Base-by-base conservation (phyloP, 2,113 vertebrate species). In the Porphyrio hochstetteri region DNA sequence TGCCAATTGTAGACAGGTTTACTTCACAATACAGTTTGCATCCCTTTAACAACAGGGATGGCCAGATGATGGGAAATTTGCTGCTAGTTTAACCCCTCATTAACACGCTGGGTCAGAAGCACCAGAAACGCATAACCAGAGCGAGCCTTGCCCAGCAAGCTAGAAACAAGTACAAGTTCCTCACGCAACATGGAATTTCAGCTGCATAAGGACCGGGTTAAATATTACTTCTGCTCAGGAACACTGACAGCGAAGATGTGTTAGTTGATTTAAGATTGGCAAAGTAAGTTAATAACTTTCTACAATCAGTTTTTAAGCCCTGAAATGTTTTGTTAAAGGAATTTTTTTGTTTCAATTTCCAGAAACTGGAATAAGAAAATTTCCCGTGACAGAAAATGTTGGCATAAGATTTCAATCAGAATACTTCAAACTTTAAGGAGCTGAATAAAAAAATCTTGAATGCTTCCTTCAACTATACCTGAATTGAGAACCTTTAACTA, bases 61-160 rank as follows among this genome's bases (percentile, higher is more conserved):
- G 50, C 28, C 68, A 82, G 42, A 48, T 28, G 40, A 96, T 79
- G 44, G 75, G 61, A 82, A 69, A 80, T 53, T 69, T 89, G 48
- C 38, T 88, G 48, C 44, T 76, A 61, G 33, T 86, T 96, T 90
- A 94, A 94, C 69, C 48, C 46, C 65, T 95, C 36, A 33, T 87
- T 46, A 72, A 40, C 17, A 75, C 36, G 65, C 16, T 13, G 23
- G 67, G 78, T 65, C 11, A 36, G 86, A 89, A 82, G 50, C 80
- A 46, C 69, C 75, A n/a, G 36, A 90, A 93, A 93, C 9, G 5
- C 25, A 9, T 13, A 84, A 85, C n/a, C 20, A 76, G 46, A 85
- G 57, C 7, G 17, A 94, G 57, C 15, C 75, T 75, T 46, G 25
- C n/a, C 27, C 53, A 65, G 28, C 15, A 76, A 79, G 29, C 19